Evolutionary conservation across 2,797 vertebrate genomes (phyloP), one percentile per base, ranked within the genome.

Genomic region (Hypotaenidia okinawae): DNA sequence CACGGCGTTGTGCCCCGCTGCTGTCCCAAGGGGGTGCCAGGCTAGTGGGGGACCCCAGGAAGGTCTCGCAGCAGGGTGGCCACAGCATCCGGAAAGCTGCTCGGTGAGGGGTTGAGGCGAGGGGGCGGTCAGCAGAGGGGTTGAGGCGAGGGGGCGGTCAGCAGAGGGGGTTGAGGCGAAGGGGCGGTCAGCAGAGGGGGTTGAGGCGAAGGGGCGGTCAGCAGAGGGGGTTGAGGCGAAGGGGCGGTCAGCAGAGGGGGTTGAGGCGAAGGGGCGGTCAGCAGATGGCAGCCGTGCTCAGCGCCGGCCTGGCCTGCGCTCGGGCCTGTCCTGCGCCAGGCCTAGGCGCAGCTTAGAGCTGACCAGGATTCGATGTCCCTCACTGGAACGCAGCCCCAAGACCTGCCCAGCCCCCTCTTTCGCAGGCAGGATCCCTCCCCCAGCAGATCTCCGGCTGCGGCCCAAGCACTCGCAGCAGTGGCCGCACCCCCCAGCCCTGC

Each of bases 251-350:
- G 39, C 39, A 41, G 28, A 23, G 33, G 35, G 32, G 25, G 27
- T 11, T 21, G 7, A 41, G 59, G 41, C 1, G 11, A 52, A 41
- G 21, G 18, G 57, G 41, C 41, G 41, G 74, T 76, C 66, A 8
- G 86, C 68, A 94, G 94, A 62, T 89, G 94, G 90, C 72, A 57
- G 75, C 81, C 43, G 28, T 64, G 77, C 66, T 62, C n/a, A 3
- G 28, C 30, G 69, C 58, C 7, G 2, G 58, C 23, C 19, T 3
- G 23, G 27, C 64, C 16, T 51, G 5, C 5, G 9, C 59, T 70
- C 27, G 8, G 18, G 8, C 19, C 63, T 8, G 43, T 7, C 24
- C 47, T 5, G 47, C 19, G 47, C 41, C 25, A 27, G 13, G 51
- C 51, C 51, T 10, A 16, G 25, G 51, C 25, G 15, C 51, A 27